Base-by-base conservation (phyloP, 2,797 vertebrate species). In the Nannoperca australis region DNA sequence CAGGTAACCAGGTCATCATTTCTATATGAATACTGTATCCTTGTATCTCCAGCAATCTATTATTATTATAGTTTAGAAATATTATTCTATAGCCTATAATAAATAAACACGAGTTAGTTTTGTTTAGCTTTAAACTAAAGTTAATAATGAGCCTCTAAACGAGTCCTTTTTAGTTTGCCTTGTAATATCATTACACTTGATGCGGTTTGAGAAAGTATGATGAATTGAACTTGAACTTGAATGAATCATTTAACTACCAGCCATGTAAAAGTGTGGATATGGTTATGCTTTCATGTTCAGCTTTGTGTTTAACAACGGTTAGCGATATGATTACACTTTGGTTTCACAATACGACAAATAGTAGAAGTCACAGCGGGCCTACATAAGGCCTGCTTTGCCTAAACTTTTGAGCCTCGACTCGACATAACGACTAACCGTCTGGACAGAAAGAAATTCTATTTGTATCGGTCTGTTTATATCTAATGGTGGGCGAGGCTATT, bases 391-490 rank as follows among this genome's bases (percentile, higher is more conserved):
- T 5, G 36, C 15, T 11, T 5, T 11, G 4, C 4, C 0, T 20
- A 11, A 14, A 47, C n/a, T 1, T 15, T 15, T 2, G 2, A 14
- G 30, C 11, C 34, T 60, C 12, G 1, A 3, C 12, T 60, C n/a
- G 3, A 3, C 12, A 38, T 38, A 27, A 27, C 24, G 24, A 27
- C 36, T 38, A 11, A 13, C n/a, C 3, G 6, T 10, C 49, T 27
- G 40, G 69, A 79, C 73, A 79, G 44, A 10, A 36, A 36, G 34
- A 36, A 36, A 36, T 27, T 12, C 8, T 36, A 27, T 24, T 12
- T 5, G 17, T 13, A n/a, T 8, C n/a, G 8, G 2, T 32, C 22
- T 50, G 44, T 50, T 56, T 38, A 27, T 47, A 36, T 54, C 20
- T 7, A 42, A 18, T 17, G 2, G 5, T 9, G 7, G 9, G 32